These are phyloP conservation scores for Labroides dimidiatus DNA, from an alignment of 2,797 vertebrate species.

Conservation along the genomic window DNA sequence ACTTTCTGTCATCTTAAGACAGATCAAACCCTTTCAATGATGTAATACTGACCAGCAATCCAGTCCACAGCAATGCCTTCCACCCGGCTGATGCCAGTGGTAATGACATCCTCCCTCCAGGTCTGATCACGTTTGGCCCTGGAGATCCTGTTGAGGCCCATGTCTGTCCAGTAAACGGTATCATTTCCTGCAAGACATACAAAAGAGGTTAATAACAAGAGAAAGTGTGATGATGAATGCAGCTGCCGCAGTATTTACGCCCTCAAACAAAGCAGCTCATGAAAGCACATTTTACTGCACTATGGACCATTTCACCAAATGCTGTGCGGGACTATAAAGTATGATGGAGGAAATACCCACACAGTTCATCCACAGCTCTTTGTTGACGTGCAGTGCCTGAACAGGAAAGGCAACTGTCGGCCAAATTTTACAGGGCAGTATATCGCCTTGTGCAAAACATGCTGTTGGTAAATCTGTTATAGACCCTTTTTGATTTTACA, in stretches of 20 bases:
- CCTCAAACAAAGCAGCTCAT: conserved; percentile 69
- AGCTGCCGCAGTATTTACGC: conserved; percentile 47
- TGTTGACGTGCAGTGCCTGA: conserved; percentile 56
- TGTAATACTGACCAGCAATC: conserved; percentile 90
- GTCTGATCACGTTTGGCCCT: conserved; percentile 96
- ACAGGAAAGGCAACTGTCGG: conserved; percentile 40
- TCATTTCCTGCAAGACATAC: conserved; percentile 88
- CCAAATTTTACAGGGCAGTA: conserved; percentile 53
- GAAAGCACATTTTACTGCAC: conserved; percentile 69
- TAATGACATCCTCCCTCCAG: conserved; percentile 96
- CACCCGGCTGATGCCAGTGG: conserved; percentile 95
- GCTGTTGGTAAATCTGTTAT: conserved; percentile 60
- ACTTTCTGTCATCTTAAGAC: background rate
- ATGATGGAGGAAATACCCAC: conserved; percentile 43
- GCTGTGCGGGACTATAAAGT: conserved; percentile 57
- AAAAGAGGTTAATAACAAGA: conserved; percentile 42
- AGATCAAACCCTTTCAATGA: conserved; percentile 4
- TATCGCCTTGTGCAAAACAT: conserved; percentile 62
- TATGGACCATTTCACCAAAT: conserved; percentile 73
- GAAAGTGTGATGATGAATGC: conserved; percentile 54
- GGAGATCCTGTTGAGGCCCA: conserved; percentile 98
- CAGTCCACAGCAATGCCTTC: conserved; percentile 98
- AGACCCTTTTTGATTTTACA: conserved; percentile 50
- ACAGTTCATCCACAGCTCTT: conserved; percentile 30
- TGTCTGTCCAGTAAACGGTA: conserved; percentile 99